phyloP scores from a whole-genome alignment of 2,113 vertebrate genomes.

The Otis tarda region DNA sequence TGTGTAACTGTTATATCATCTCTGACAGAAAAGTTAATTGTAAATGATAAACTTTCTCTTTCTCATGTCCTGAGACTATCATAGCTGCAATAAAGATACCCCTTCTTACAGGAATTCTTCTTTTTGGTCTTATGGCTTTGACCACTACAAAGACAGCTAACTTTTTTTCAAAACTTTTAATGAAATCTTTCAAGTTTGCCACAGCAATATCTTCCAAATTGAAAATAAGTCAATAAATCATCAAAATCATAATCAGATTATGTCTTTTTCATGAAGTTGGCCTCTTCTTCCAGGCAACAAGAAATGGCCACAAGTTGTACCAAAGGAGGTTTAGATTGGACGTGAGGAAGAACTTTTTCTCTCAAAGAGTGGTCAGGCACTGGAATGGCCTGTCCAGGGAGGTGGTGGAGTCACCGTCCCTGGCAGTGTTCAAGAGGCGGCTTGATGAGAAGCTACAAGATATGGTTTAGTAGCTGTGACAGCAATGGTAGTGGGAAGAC shows the following conservation, averaged over 20 bases:
- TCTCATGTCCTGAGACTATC: neutral
- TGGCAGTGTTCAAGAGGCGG: too few relatives aligned
- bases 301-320: too few relatives aligned
- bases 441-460: too few relatives aligned
- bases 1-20: neutral
- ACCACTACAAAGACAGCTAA: neutral
- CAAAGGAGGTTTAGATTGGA: too few relatives aligned
- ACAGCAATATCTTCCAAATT: neutral
- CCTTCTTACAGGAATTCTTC: neutral
- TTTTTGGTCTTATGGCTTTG: neutral
- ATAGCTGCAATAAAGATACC: neutral
- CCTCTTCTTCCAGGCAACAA: too few relatives aligned
- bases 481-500: too few relatives aligned
- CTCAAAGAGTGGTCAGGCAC: too few relatives aligned
- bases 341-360: too few relatives aligned
- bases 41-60: slow-evolving; percentile 1
- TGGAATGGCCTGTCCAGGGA: too few relatives aligned
- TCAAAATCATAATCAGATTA: neutral
- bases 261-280: neutral
- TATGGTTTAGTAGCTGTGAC: too few relatives aligned
- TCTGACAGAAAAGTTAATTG: slow-evolving; percentile 17
- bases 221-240: neutral
- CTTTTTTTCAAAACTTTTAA: neutral
- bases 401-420: too few relatives aligned
- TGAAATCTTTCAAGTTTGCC: neutral